Percentiles rank a stretch among this genome's conserved stretches.
phyloP scores from a whole-genome alignment of 2,888 invertebrate species.

The Lycophotia porphyrea region DNA sequence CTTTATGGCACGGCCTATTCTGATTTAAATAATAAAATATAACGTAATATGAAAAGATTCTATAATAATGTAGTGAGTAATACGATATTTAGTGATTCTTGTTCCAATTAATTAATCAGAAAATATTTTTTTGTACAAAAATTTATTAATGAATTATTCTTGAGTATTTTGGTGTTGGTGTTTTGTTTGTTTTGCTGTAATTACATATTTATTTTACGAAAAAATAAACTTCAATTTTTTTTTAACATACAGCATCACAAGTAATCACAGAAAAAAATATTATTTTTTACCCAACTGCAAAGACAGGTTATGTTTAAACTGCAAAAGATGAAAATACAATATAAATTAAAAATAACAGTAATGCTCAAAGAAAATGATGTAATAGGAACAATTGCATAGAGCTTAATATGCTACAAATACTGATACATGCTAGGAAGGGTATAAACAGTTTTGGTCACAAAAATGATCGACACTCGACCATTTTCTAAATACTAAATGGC shows the following conservation, averaged over 20 bases:
- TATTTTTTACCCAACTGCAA: not conserved
- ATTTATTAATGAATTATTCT: too few species aligned
- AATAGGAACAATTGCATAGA: constrained; percentile 86
- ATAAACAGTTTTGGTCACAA: constrained; percentile 78
- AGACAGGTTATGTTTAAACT: constrained; percentile 9
- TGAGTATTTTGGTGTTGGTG: too few species aligned
- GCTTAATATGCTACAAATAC: constrained; percentile 85
- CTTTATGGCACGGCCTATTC: constrained; percentile 73
- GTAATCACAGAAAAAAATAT: not conserved
- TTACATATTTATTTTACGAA: not conserved
- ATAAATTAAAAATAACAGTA: constrained; percentile 59
- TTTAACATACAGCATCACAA: not conserved
- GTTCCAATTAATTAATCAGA: not conserved
- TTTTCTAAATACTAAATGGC: constrained; percentile 77
- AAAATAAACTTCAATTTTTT: not conserved
- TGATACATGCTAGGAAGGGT: constrained; percentile 86
- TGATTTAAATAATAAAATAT: constrained; percentile 41
- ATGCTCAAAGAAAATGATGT: constrained; percentile 65
- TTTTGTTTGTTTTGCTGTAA: constrained; percentile 1
- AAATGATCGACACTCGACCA: constrained; percentile 64
- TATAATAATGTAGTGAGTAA: not conserved
- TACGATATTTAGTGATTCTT: constrained; percentile 15
- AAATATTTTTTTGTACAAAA: constrained; percentile 10
- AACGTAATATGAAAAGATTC: constrained; percentile 20
- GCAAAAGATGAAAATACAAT: constrained; percentile 50